These are phyloP conservation scores for Redunca redunca DNA, from an alignment of 2,113 vertebrate species.

Conservation along the genomic window DNA sequence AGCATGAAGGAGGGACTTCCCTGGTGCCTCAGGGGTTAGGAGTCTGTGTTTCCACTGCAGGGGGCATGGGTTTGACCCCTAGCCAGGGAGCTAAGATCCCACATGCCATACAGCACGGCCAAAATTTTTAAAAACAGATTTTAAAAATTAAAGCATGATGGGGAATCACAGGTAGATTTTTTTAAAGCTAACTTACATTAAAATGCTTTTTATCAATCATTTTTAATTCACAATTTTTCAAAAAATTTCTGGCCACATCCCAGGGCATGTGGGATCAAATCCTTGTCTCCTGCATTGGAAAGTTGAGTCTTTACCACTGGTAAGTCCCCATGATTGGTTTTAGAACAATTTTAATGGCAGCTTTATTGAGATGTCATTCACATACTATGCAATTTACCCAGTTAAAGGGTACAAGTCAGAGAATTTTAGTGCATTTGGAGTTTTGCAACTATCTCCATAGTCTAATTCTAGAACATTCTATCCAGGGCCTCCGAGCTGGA, in stretches of 20 bases:
- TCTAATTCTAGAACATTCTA: not conserved
- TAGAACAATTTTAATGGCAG: not conserved
- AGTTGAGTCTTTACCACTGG: not conserved
- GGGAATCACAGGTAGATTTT: not conserved
- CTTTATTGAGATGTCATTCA: not conserved
- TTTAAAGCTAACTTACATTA: not conserved
- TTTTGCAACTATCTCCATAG: not conserved
- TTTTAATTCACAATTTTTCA: not conserved
- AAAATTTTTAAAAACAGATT: not conserved
- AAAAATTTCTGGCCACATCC: not conserved
- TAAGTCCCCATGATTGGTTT: not conserved
- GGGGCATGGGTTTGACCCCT: not conserved
- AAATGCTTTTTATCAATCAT: not conserved
- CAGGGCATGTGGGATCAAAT: not conserved
- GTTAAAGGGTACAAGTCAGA: not conserved
- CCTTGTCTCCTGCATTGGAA: not conserved
- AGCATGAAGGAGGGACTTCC: not conserved
- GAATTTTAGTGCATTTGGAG: not conserved
- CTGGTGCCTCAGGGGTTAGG: not conserved
- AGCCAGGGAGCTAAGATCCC: not conserved
- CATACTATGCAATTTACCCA: not conserved
- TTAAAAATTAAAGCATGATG: not conserved
- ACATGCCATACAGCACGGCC: not conserved
- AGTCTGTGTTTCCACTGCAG: not conserved
- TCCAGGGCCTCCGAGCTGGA: not conserved